Evolutionary conservation across 2,113 vertebrate genomes (phyloP), one percentile per base, ranked within the genome.

Genomic region (Bagarius yarrelli): DNA sequence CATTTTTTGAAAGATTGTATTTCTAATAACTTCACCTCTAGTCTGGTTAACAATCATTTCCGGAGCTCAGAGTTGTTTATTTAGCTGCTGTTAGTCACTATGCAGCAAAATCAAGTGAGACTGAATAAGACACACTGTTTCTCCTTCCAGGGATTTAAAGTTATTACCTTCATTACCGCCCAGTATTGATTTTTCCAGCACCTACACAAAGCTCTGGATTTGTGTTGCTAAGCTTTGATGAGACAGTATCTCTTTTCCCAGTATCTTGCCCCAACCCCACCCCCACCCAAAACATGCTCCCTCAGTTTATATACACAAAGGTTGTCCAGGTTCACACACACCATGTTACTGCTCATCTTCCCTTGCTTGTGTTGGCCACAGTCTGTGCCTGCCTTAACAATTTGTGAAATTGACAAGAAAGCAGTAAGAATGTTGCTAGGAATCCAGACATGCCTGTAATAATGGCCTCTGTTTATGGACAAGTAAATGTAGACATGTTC

Each of bases 351-450:
- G 82, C 87, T 88, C 87, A 86, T 87, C 87, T 83, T 90, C 86
- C 89, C 89, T 91, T 89, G 90, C 89, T 91, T 91, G 87, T 61
- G 52, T 61, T 52, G 89, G 87, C 91, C 90, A 88, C 90, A 88
- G 86, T 91, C 88, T 91, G 89, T 92, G 90, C 89, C 89, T 92
- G 89, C 88, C 83, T 90, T 89, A 89, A 88, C 89, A 89, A 91
- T 93, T 93, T 94, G 93, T 93, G 93, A 93, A 94, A 94, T 94
- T 94, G 93, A 94, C 93, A 94, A 93, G 92, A 93, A 91, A 56
- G 63, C 80, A 84, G 67, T 66, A 59, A 63, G 56, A 55, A 34
- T 15, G 53, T 84, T 67, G 64, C 50, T 83, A 87, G 85, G 67
- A 89, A 85, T 87, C 32, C 76, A 87, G 90, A 87, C 89, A 88